Evolutionary conservation across 2,797 vertebrate species (phyloP).

Genomic region (Enteromius fasciolatus): DNA sequence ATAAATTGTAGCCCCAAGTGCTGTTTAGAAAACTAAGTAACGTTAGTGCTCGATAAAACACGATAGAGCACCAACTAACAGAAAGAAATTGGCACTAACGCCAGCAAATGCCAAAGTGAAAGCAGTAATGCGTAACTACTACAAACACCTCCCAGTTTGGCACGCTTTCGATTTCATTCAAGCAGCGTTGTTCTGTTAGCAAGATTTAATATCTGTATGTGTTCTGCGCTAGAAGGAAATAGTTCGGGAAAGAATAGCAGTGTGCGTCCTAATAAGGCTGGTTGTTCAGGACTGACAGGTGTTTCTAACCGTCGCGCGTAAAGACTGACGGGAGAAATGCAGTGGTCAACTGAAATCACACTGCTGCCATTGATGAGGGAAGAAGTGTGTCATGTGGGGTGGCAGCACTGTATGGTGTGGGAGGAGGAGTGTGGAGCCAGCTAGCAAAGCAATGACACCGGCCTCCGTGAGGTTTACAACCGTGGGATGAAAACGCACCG

Average conservation of each 20-base stretch:
- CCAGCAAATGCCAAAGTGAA: not conserved
- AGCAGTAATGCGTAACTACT: not conserved
- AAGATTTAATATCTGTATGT: not conserved
- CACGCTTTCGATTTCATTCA: constrained; percentile 33
- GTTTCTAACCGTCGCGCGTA: not conserved
- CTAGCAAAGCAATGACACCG: constrained; percentile 26
- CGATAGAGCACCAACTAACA: not conserved
- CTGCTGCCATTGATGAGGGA: constrained; percentile 35
- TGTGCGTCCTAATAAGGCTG: not conserved
- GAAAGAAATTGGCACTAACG: not conserved
- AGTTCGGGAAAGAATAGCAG: not conserved
- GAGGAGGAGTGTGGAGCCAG: constrained; percentile 23
- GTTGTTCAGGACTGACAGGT: not conserved
- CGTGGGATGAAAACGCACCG: not conserved
- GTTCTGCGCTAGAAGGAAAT: not conserved
- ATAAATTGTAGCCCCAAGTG: not conserved
- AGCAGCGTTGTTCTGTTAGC: not conserved
- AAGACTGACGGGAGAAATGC: constrained; percentile 1
- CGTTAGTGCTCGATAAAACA: not conserved
- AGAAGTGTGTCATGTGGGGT: constrained; percentile 37
- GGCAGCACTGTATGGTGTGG: constrained; percentile 8
- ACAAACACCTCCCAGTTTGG: not conserved
- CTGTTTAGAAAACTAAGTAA: not conserved
- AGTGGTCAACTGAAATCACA: constrained; percentile 19
- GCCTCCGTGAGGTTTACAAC: constrained; percentile 7